These are phyloP conservation scores for Lordiphosa mommai DNA, from an alignment of 1,140 invertebrate genomes.

Conservation along the genomic window DNA sequence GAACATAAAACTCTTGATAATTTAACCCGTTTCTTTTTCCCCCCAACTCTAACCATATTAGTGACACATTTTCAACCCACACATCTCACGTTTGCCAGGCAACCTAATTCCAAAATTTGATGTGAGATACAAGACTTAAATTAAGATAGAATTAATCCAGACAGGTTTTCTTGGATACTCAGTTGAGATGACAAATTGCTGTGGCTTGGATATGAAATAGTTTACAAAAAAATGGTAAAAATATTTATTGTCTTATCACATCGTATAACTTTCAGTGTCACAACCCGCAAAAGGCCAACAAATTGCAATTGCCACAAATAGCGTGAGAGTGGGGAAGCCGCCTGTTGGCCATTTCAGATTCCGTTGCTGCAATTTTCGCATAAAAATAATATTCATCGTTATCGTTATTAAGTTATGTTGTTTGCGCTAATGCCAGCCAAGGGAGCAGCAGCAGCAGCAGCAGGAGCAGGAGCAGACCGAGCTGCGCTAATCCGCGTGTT, in stretches of 20 bases:
- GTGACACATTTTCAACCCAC: no score
- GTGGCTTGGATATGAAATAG: constrained; percentile 33
- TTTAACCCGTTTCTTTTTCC: no score
- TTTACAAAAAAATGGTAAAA: constrained; percentile 51
- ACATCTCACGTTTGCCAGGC: no score
- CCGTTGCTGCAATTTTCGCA: constrained; percentile 57
- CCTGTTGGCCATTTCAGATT: constrained; percentile 3
- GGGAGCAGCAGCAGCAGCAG: neutral
- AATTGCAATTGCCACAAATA: constrained; percentile 23
- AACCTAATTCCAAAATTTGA: no score
- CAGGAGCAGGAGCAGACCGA: constrained; percentile 8
- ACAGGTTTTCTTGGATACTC: constrained; percentile 5
- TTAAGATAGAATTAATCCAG: constrained; percentile 5
- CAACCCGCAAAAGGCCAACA: constrained; percentile 43
- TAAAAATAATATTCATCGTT: constrained; percentile 78
- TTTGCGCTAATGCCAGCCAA: constrained; percentile 57
- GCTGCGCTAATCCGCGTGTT: constrained; percentile 79
- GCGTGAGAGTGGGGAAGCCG: neutral
- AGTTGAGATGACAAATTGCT: constrained; percentile 39
- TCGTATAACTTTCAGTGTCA: constrained; percentile 72
- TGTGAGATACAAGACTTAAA: no score
- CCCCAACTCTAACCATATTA: no score
- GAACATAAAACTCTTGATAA: no score
- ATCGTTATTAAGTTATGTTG: constrained; percentile 77
- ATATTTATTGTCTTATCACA: constrained; percentile 77